Base-by-base conservation (phyloP, 2,113 vertebrate species). In the Columbina picui region DNA sequence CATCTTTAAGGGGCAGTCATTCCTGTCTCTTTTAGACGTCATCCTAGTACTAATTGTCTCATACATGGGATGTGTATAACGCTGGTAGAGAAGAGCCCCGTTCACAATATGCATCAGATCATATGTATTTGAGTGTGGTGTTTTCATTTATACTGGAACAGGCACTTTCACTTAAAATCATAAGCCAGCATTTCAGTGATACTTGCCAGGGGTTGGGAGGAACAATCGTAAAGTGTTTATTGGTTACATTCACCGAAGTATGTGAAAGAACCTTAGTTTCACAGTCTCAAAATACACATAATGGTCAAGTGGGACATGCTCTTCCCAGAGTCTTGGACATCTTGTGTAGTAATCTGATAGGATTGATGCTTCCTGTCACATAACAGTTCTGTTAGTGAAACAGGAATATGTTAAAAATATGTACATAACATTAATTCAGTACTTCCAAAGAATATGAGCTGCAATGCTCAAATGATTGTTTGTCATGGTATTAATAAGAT, bases 401-500 rank as follows among this genome's bases (percentile, higher is more conserved):
- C 25, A 64, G 60, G 4, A 77, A 27, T 82, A 30, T 56, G 13
- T 64, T 84, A 30, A 81, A 88, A 60, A 56, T 34, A 56, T 34
- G 29, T 74, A 26, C 27, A 21, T 75, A 53, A 52, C 65, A 36
- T 55, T 79, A 64, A 26, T 8, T 55, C 87, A 38, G 9, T 56
- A 29, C 23, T 87, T 75, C 25, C 0, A 1, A 82, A 32, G 15
- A 60, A 56, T 60, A 43, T 0, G 0, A 47, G 21, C 23, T 65
- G 32, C 67, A 76, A 3, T 78, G 26, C 21, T 67, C 38, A 67
- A 34, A 14, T 65, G 55, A 50, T 80, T n/a, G 41, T 27, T 63
- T 74, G 12, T 27, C 25, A 16, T n/a, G 6, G 6, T 50, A 65
- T 47, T 83, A 60, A 38, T 73, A 73, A 76, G 39, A 60, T 59